Percentiles rank a stretch among this genome's conserved stretches.
Conservation (phyloP, 2,113 vertebrate genomes). For the Collichthys lucidus region DNA sequence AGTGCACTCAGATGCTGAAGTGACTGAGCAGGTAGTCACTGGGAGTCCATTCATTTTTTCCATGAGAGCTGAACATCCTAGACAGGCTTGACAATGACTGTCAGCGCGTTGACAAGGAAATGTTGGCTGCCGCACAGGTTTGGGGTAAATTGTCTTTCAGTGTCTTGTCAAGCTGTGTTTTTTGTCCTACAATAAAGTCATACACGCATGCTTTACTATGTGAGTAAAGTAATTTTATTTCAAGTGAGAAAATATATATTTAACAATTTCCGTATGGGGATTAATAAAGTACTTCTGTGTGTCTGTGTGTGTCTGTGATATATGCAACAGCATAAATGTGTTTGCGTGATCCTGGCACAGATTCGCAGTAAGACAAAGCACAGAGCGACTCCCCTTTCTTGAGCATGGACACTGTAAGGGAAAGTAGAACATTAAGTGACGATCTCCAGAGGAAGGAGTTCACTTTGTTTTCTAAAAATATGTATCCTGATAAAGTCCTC, state of each 20-base stretch:
- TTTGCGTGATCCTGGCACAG: not conserved
- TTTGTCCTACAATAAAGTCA: constrained; percentile 21
- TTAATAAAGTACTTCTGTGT: too few relatives aligned
- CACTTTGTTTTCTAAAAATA: constrained; percentile 40
- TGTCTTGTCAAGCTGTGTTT: constrained; percentile 31
- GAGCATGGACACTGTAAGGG: not conserved
- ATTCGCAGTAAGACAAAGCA: not conserved
- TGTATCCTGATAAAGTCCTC: constrained; percentile 1
- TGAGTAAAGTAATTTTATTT: not conserved
- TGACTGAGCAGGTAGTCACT: constrained; percentile 52
- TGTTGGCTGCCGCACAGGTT: constrained; percentile 29
- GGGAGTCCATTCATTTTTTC: constrained; percentile 51
- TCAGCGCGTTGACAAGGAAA: constrained; percentile 43
- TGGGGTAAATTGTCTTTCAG: constrained; percentile 46
- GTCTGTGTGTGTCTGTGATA: too few relatives aligned
- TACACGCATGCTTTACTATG: not conserved
- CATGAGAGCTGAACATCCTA: constrained; percentile 43
- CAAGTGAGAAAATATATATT: too few relatives aligned
- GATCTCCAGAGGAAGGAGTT: constrained; percentile 28
- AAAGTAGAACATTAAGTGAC: constrained; percentile 30
- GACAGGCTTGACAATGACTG: constrained; percentile 50
- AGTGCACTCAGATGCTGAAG: constrained; percentile 45
- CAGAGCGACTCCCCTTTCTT: constrained; percentile 6
- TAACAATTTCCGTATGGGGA: too few relatives aligned
- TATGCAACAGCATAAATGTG: not conserved